Evolutionary conservation across 2,113 vertebrate genomes (phyloP).

Genomic region (Saguinus midas): DNA sequence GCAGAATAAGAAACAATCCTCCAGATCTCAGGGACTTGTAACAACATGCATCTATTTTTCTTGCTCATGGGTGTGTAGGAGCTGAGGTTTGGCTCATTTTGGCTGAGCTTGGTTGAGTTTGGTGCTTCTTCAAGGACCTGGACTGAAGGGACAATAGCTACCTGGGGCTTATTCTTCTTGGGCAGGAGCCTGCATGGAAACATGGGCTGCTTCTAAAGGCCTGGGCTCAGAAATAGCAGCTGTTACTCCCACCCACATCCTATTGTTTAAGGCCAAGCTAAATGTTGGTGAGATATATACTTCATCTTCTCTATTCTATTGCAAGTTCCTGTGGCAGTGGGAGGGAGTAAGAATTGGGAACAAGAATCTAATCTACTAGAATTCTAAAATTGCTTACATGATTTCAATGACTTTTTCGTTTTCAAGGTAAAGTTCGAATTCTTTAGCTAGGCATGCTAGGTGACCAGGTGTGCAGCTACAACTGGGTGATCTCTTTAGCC

Average conservation of each 20-base stretch:
- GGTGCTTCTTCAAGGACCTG: background rate
- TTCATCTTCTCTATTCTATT: background rate
- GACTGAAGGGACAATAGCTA: background rate
- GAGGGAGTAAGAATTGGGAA: background rate
- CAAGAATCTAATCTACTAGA: background rate
- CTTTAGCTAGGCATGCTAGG: background rate
- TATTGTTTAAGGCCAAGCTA: background rate
- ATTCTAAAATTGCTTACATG: background rate
- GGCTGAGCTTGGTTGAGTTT: background rate
- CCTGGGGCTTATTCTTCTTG: background rate
- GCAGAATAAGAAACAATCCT: background rate
- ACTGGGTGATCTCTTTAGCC: too few species aligned
- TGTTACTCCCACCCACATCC: background rate
- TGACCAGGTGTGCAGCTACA: background rate
- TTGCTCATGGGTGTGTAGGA: background rate
- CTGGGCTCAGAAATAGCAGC: background rate
- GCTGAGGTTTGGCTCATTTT: background rate
- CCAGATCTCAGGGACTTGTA: background rate
- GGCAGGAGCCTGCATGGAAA: background rate
- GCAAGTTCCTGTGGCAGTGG: background rate
- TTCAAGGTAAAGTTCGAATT: conserved; percentile 16
- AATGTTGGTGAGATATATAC: background rate
- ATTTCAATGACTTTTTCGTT: background rate
- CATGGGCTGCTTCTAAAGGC: background rate
- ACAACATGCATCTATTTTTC: background rate